Conservation (phyloP, 2,797 vertebrate species). For the Phrynocephalus guinanensis region DNA sequence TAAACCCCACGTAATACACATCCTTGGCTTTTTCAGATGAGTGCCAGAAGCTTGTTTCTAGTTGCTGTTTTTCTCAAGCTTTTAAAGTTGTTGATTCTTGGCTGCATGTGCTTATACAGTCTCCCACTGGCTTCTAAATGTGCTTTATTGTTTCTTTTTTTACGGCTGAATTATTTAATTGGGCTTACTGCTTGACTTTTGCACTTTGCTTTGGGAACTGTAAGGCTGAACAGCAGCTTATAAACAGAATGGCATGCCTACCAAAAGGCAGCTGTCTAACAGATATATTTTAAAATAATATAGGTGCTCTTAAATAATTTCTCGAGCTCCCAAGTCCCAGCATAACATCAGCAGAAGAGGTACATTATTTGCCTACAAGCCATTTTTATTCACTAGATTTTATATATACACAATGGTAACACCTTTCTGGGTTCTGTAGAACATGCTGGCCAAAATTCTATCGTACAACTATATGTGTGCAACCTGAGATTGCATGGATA, state of each 20-base stretch:
- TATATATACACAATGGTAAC: background rate
- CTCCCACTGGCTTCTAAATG: background rate
- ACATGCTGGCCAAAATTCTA: background rate
- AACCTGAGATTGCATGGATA: too few relatives aligned
- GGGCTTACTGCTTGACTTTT: background rate
- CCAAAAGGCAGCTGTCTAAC: background rate
- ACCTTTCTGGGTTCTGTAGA: background rate
- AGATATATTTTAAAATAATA: background rate
- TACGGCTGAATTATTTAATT: background rate
- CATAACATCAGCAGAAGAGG: background rate
- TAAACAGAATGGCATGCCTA: background rate
- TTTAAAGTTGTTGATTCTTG: background rate
- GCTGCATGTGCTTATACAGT: background rate
- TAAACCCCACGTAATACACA: too few relatives aligned
- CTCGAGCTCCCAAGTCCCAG: background rate
- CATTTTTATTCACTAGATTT: background rate
- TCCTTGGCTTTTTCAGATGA: background rate
- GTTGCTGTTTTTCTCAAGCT: background rate
- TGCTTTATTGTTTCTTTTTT: background rate
- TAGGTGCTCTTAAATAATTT: background rate
- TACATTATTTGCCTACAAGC: background rate
- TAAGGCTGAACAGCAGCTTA: background rate
- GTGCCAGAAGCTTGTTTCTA: background rate
- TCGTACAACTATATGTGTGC: too few relatives aligned
- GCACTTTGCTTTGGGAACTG: background rate